phyloP scores from a whole-genome alignment of 2,113 vertebrate species.

The Colossoma macropomum region DNA sequence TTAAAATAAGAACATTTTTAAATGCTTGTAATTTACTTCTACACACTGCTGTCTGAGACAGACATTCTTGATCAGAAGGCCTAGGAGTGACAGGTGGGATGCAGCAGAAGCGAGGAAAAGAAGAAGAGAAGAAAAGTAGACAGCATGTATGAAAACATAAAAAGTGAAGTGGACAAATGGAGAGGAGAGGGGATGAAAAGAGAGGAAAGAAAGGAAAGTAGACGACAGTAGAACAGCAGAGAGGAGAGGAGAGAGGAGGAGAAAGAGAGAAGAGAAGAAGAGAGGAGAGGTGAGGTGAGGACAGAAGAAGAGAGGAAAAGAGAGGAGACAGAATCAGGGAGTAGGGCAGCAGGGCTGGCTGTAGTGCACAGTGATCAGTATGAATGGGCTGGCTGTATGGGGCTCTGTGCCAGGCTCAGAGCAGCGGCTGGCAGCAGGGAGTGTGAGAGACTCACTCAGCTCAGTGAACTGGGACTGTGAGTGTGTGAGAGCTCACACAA shows the following conservation, averaged over 20 bases:
- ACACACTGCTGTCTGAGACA: not conserved
- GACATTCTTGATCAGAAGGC: not conserved
- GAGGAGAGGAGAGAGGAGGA: too few species aligned
- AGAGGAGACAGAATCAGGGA: not conserved
- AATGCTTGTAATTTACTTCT: too few species aligned
- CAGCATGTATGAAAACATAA: too few species aligned
- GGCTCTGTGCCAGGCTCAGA: slow-evolving; percentile 30
- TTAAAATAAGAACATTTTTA: too few species aligned
- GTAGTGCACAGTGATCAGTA: slow-evolving; percentile 15
- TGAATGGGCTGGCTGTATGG: slow-evolving; percentile 27
- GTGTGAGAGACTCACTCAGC: slow-evolving; percentile 35
- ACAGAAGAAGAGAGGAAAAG: not conserved
- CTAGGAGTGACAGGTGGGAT: not conserved
- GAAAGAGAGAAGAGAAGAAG: too few species aligned
- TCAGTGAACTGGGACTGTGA: not conserved
- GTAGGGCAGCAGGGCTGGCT: not conserved
- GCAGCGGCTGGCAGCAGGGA: slow-evolving; percentile 34
- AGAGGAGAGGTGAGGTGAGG: not conserved
- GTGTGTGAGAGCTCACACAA: slow-evolving; percentile 16
- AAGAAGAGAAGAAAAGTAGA: not conserved
- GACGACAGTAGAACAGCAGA: too few species aligned
- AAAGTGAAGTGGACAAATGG: too few species aligned
- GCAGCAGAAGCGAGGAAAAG: not conserved
- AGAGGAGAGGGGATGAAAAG: not conserved
- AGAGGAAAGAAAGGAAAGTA: not conserved